Evolutionary conservation across 2,113 vertebrate species (phyloP).

Genomic region (Tretioscincus oriximinensis): DNA sequence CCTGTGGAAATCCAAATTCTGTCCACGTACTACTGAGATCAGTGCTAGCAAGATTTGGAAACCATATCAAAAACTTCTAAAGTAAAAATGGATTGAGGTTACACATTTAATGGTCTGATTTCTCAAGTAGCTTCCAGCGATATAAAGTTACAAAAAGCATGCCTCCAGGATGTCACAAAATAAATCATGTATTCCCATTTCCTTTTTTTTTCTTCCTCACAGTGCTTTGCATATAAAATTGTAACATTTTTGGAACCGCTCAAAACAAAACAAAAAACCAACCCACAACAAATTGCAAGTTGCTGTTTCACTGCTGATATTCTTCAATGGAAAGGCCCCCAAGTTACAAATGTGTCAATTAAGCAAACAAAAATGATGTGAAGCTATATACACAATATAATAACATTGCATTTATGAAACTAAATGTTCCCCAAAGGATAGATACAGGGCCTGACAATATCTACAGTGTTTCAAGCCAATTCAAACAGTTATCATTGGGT

Average conservation of each 20-base stretch:
- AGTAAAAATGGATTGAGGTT: not conserved
- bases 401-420: not conserved
- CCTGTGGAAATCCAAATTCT: not conserved
- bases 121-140: rapidly evolving
- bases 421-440: not conserved
- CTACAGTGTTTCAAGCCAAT: not conserved
- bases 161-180: not conserved
- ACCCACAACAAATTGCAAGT: not conserved
- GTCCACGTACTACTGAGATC: not conserved
- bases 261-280: not conserved
- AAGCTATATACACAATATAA: not conserved
- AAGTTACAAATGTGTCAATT: not conserved
- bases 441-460: not conserved
- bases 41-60: not conserved
- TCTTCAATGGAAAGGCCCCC: not conserved
- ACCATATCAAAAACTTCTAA: not conserved
- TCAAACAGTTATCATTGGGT: not conserved
- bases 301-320: not conserved
- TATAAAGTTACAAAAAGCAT: not conserved
- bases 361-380: not conserved
- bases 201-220: not conserved
- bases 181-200: not conserved
- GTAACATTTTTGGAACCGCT: not conserved
- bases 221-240: not conserved
- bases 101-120: not conserved